Percentiles rank a stretch among this genome's conserved stretches.
Evolutionary conservation across 2,888 invertebrate species (phyloP).

Genomic region (Caenorhabditis macrosperma): DNA sequence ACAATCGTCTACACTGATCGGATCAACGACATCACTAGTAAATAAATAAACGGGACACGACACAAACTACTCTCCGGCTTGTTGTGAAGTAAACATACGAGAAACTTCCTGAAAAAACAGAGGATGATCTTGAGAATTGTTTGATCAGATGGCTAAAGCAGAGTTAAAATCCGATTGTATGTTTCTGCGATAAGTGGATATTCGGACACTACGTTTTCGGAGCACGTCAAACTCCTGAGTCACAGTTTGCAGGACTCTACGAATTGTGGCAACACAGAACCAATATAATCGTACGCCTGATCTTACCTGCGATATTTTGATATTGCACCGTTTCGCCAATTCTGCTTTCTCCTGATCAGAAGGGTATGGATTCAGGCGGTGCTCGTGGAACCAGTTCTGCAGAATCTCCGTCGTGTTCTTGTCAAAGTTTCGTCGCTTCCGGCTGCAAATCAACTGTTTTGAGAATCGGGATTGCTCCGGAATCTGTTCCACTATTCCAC

Average conservation of each 20-base stretch:
- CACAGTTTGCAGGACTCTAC: conserved; percentile 9
- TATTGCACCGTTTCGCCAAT: conserved; percentile 65
- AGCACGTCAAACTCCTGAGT: not conserved
- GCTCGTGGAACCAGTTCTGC: conserved; percentile 63
- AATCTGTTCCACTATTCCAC: not conserved
- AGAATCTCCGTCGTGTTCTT: conserved; percentile 68
- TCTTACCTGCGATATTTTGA: conserved; percentile 69
- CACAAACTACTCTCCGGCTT: too few species aligned
- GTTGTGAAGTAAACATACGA: too few species aligned
- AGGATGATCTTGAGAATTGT: not conserved
- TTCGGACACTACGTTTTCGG: not conserved
- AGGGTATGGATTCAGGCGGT: conserved; percentile 64
- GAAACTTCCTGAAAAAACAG: not conserved
- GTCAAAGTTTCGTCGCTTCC: conserved; percentile 67
- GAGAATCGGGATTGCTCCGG: not conserved
- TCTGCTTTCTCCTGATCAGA: conserved; percentile 64
- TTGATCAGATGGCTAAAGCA: not conserved
- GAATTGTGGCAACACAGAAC: conserved; percentile 14
- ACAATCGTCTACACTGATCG: too few species aligned
- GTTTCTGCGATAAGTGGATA: not conserved
- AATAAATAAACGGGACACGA: too few species aligned
- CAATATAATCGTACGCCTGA: conserved; percentile 17
- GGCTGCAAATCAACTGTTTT: conserved; percentile 48
- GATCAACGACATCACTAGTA: too few species aligned
- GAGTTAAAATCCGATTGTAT: not conserved